Percentiles rank a stretch among this genome's conserved stretches.
Conservation (phyloP, 2,113 vertebrate species). For the Myrmophylax atrothorax region DNA sequence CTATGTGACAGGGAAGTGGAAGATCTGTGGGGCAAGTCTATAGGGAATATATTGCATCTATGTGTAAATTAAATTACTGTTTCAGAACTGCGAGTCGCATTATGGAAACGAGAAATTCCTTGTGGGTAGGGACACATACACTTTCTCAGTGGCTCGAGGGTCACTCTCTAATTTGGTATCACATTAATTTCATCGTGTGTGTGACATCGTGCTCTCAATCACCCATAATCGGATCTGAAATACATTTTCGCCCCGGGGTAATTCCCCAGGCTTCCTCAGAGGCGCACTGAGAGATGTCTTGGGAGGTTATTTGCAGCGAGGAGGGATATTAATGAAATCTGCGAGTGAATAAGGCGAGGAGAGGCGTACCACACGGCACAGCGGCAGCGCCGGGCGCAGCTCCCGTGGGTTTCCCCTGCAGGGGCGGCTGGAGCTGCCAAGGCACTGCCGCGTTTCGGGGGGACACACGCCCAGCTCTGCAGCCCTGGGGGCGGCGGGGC, state of each 20-base stretch:
- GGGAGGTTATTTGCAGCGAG: background rate
- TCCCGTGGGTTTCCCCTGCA: rapidly evolving
- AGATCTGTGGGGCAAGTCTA: background rate
- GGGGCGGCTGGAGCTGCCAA: rapidly evolving
- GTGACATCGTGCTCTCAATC: background rate
- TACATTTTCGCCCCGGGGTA: rapidly evolving
- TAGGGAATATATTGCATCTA: background rate
- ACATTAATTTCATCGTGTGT: background rate
- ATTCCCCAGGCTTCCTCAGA: background rate
- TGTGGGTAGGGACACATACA: background rate
- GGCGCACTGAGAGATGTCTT: rapidly evolving
- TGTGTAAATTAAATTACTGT: background rate
- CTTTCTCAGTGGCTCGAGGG: background rate
- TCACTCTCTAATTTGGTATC: background rate
- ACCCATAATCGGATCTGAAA: background rate
- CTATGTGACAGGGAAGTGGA: background rate
- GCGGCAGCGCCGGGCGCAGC: rapidly evolving
- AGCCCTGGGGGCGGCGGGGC: too few relatives aligned
- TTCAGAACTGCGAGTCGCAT: background rate
- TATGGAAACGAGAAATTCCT: background rate
- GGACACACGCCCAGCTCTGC: rapidly evolving
- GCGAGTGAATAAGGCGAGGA: rapidly evolving
- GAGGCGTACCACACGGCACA: rapidly evolving
- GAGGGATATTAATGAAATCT: rapidly evolving
- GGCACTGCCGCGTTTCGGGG: rapidly evolving